A percentile compares a stretch with the other conserved stretches of the same genome.
These are phyloP conservation scores for Passer montanus DNA, from an alignment of 2,113 vertebrate genomes.

Conservation along the genomic window DNA sequence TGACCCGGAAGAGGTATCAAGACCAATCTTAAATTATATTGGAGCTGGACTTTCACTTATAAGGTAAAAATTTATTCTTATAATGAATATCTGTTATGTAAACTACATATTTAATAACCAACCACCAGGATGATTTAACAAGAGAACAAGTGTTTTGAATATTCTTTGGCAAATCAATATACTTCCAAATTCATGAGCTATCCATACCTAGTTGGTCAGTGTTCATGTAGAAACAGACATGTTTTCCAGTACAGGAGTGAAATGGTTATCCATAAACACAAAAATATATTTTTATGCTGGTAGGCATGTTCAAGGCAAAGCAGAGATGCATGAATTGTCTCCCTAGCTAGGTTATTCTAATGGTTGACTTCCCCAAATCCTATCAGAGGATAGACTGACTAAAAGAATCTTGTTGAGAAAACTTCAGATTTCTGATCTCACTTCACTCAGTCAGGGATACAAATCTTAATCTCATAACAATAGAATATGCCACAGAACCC, in stretches of 20 bases:
- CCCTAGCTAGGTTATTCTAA: neutral
- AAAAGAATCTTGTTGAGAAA: neutral
- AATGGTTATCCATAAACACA: neutral
- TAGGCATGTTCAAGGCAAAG: neutral
- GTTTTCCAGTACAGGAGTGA: neutral
- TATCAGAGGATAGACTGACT: neutral
- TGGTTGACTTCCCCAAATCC: neutral
- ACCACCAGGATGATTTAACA: neutral
- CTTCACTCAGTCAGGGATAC: neutral
- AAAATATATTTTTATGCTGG: neutral
- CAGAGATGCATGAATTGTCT: neutral
- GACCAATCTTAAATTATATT: slow-evolving; percentile 83
- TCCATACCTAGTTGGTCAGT: neutral
- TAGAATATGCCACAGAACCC: neutral
- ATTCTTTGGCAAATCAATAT: neutral
- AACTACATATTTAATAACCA: neutral
- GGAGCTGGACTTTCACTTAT: slow-evolving; percentile 86
- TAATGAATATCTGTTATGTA: neutral
- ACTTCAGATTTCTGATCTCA: neutral
- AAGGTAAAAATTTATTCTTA: slow-evolving; percentile 74
- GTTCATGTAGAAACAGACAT: neutral
- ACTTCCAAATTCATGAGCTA: neutral
- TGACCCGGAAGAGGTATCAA: slow-evolving; percentile 80
- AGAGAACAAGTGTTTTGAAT: neutral
- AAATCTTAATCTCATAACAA: neutral